Base-by-base conservation (phyloP, 1,140 invertebrate species). In the Tetragonula clypearis region DNA sequence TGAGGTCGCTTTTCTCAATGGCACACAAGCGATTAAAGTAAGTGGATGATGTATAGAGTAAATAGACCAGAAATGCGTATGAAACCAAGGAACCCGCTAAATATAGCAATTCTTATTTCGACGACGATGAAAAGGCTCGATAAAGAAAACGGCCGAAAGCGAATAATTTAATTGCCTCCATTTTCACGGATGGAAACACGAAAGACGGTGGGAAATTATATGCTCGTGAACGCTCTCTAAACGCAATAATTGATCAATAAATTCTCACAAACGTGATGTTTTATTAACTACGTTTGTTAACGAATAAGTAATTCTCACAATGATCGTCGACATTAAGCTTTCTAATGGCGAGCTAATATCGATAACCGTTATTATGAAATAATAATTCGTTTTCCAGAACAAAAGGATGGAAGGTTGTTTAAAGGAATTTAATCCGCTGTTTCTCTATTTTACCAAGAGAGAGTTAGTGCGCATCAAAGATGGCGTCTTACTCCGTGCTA, bases 381-480 rank as follows among this genome's bases (percentile, higher is more conserved):
- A 74, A 30, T 30, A 30, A 30, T n/a, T 5, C 1, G 6, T 56
- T 79, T 72, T 19, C 0, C 2, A 14, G 8, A 12, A n/a, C 19
- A 35, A 35, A 21, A 14, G 2, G 11, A 62, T 5, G 60, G 3
- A 35, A 35, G 21, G 49, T 17, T 1, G 17, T 69, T 21, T 35
- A 1, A 53, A 55, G 0, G 3, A 35, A 35, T 35, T 35, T 35
- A 35, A 14, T 41, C 21, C 2, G 1, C 68, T 15, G 26, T 5
- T 15, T 73, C 55, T 72, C 71, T 84, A 66, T 49, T n/a, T 85
- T 87, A 89, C 56, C 72, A n/a, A 83, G 17, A 15, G 72, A 84
- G 41, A 53, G 14, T 79, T 11, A 14, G 58, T 17, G 0, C 2
- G 71, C 66, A 1, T 35, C 17, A 1, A 62, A 89, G 72, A 90